Base-by-base conservation (phyloP, 2,113 vertebrate species). In the Hippopotamus amphibius region DNA sequence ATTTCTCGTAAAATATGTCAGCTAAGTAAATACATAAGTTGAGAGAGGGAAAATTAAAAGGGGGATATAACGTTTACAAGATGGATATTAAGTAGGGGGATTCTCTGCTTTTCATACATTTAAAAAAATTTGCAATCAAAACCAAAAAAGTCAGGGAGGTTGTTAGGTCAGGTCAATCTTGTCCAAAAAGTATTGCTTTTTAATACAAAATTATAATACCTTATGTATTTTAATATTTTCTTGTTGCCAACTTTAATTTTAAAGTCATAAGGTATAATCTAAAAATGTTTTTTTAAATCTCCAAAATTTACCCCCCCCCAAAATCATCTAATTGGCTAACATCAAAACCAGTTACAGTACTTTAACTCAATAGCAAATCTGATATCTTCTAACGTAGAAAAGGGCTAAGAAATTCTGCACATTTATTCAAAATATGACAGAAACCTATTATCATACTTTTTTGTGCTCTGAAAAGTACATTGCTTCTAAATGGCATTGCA, bases 131-230 rank as follows among this genome's bases (percentile, higher is more conserved):
- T 81, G 57, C 10, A 17, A 46, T 55, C 21, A 98, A 93, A 88
- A 94, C 93, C 97, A 97, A 98, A 79, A 74, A 55, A 5, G 3
- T 98, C 96, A 96, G 97, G 97, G 33, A 50, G 16, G 26, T 74
- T 91, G 28, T 76, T 69, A 71, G 37, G 37, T 37, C 10, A 74
- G 37, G 37, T 91, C 72, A 76, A 10, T 85, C 53, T 90, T 97
- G 37, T 82, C 53, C 12, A 76, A 92, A 92, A 81, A 76, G 7
- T 94, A 59, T 98, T 98, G 74, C 97, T 72, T 92, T 95, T 98
- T 97, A 98, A 97, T 97, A 96, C 88, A 97, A 95, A 96, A 98
- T 98, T 98, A 97, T 97, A 97, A 98, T 97, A 98, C 97, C 66
- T 90, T 96, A 26, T 46, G 28, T 74, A 98, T 93, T 93, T 93